These are phyloP conservation scores for Nycticryphes semicollaris DNA, from an alignment of 2,113 vertebrate species.

Conservation along the genomic window DNA sequence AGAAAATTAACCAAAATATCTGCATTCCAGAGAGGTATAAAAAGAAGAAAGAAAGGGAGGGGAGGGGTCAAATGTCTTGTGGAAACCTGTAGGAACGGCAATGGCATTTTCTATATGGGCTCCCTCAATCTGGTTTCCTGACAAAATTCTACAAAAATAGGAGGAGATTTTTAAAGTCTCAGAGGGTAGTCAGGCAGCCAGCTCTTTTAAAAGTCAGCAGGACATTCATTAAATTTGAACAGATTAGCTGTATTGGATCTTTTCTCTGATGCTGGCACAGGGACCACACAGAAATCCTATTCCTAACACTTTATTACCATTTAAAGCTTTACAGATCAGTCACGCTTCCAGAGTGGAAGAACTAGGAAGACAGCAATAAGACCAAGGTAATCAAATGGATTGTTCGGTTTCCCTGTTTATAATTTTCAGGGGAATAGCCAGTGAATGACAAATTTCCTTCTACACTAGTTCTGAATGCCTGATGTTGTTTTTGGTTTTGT, in stretches of 20 bases:
- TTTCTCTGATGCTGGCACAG: conserved; percentile 29
- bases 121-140: conserved; percentile 51
- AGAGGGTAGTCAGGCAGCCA: conserved; percentile 29
- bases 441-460: not conserved
- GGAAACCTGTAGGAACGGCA: conserved; percentile 52
- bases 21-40: conserved; percentile 74
- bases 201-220: conserved; percentile 45
- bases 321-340: not conserved
- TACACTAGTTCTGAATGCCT: not conserved
- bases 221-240: conserved; percentile 46
- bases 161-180: conserved; percentile 32
- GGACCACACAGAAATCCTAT: conserved; percentile 47
- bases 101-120: conserved; percentile 43
- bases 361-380: not conserved
- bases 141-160: conserved; percentile 38
- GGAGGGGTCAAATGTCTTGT: conserved; percentile 60
- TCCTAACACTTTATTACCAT: conserved; percentile 15
- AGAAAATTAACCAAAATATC: conserved; percentile 73
- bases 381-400: not conserved
- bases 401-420: not conserved
- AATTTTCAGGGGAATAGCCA: not conserved
- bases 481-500: not conserved
- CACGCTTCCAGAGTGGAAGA: not conserved
- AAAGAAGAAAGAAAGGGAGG: conserved; percentile 34
- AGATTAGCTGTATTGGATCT: conserved; percentile 24